Evolutionary conservation across 2,888 invertebrate genomes (phyloP).

Genomic region (Perizoma flavofasciatum): DNA sequence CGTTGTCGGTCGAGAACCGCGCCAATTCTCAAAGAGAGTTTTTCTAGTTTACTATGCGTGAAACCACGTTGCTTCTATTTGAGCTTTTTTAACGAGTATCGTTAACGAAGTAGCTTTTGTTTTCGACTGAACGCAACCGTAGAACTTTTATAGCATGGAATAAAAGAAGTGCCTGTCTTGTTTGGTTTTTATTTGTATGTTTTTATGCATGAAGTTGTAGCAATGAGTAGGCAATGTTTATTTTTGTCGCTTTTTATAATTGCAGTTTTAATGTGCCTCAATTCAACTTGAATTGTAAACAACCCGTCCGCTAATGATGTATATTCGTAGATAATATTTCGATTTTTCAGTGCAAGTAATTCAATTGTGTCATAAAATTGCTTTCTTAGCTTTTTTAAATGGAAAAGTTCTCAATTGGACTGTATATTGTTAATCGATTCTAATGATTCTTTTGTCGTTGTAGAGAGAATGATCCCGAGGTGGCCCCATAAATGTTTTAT

Average conservation of each 20-base stretch:
- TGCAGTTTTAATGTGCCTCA: too few relatives aligned
- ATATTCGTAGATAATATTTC: too few relatives aligned
- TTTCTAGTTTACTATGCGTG: constrained; percentile 49
- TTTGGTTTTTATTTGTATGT: constrained; percentile 18
- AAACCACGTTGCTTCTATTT: constrained; percentile 43
- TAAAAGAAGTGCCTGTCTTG: constrained; percentile 3
- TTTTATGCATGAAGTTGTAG: constrained; percentile 5
- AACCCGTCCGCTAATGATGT: too few relatives aligned
- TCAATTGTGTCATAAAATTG: too few relatives aligned
- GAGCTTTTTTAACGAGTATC: constrained; percentile 36
- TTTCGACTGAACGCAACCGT: constrained; percentile 9
- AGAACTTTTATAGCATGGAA: constrained; percentile 28
- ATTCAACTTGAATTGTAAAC: too few relatives aligned
- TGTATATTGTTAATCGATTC: too few relatives aligned
- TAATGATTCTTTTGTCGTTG: too few relatives aligned
- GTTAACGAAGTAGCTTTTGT: constrained; percentile 26
- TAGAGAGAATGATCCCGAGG: too few relatives aligned
- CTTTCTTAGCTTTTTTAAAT: too few relatives aligned
- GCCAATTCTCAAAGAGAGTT: constrained; percentile 34
- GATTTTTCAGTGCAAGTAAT: too few relatives aligned
- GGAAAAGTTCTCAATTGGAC: too few relatives aligned
- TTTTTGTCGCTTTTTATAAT: constrained; percentile 3
- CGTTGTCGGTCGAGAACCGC: constrained; percentile 9
- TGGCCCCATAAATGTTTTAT: too few relatives aligned
- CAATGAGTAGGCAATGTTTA: background rate